Conservation (phyloP, 2,113 vertebrate genomes). For the Chloropsis cyanopogon region DNA sequence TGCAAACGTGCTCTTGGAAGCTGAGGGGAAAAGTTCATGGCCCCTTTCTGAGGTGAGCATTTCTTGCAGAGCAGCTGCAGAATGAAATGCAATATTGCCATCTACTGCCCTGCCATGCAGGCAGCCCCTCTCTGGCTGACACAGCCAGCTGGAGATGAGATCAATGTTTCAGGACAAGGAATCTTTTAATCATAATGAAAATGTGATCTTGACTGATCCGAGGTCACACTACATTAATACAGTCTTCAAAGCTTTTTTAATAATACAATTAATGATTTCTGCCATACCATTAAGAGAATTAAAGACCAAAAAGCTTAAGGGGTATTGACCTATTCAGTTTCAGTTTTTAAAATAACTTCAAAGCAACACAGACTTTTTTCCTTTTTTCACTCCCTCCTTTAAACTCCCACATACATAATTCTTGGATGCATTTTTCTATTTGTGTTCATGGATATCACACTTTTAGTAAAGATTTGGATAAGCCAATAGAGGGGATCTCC, state of each 20-base stretch:
- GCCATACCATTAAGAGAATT: conserved; percentile 26
- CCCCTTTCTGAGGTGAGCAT: conserved; percentile 38
- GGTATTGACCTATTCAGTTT: conserved; percentile 26
- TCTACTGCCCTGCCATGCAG: background rate
- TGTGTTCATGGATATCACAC: background rate
- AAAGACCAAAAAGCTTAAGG: conserved; percentile 34
- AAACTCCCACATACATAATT: background rate
- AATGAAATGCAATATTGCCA: conserved; percentile 70
- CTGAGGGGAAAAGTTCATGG: conserved; percentile 53
- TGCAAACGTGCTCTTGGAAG: background rate
- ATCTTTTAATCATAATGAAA: conserved; percentile 48
- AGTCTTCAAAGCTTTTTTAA: conserved; percentile 25
- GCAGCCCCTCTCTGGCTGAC: background rate
- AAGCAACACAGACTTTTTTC: background rate
- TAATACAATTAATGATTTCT: conserved; percentile 15
- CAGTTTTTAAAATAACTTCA: conserved; percentile 24
- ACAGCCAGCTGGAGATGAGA: background rate
- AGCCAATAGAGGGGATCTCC: conserved; percentile 10
- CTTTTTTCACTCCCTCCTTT: background rate
- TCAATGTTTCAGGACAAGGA: conserved; percentile 16
- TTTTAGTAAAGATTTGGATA: conserved; percentile 3
- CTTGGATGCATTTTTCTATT: background rate
- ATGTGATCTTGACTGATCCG: conserved; percentile 2
- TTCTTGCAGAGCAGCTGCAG: background rate
- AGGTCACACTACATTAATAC: conserved; percentile 29